Conservation (phyloP, 2,797 vertebrate species). For the Potorous gilbertii region DNA sequence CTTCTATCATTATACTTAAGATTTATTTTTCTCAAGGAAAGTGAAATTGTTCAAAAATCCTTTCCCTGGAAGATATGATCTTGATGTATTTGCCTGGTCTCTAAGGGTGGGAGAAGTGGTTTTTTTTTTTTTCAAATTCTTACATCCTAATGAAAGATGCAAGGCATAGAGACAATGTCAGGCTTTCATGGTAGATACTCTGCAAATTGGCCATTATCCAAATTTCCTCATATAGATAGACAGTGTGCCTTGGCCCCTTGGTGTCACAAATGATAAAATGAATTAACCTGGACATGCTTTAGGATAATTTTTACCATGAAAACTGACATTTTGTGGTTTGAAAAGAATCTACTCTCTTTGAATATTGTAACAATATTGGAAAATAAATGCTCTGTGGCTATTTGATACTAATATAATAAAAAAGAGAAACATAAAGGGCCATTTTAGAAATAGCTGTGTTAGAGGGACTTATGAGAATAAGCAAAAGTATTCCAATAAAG, state of each 20-base stretch:
- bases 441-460: neutral
- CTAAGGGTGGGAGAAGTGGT: neutral
- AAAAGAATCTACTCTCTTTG: constrained; percentile 54
- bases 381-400: constrained; percentile 24
- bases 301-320: constrained; percentile 55
- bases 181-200: neutral
- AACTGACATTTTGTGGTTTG: constrained; percentile 9
- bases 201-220: constrained; percentile 33
- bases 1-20: constrained; percentile 46
- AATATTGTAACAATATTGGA: constrained; percentile 43
- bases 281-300: constrained; percentile 54
- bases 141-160: constrained; percentile 6
- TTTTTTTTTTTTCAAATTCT: constrained; percentile 29
- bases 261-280: constrained; percentile 7
- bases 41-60: neutral
- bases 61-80: neutral
- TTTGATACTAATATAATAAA: constrained; percentile 21
- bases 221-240: constrained; percentile 34
- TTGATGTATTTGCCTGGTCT: neutral
- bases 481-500: neutral
- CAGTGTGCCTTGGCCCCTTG: constrained; percentile 14
- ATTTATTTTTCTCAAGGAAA: constrained; percentile 30
- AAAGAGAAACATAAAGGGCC: neutral
- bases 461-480: neutral
- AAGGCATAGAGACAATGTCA: neutral